Conservation (phyloP, 2,113 vertebrate species). For the Corvus cornix region DNA sequence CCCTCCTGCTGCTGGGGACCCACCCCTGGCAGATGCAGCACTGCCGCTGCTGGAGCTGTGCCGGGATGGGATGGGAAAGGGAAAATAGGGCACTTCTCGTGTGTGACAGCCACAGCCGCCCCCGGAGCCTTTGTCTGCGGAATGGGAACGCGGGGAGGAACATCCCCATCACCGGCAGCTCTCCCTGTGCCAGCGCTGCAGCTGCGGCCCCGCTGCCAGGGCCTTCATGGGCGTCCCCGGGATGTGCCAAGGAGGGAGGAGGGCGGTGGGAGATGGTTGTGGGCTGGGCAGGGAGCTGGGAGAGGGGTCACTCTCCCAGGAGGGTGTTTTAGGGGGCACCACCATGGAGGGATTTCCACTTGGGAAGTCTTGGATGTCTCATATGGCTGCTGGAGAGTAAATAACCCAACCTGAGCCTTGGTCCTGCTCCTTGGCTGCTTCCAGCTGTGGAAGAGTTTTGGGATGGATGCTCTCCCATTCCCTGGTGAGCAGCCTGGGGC, state of each 20-base stretch:
- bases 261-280: not conserved
- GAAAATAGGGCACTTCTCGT: not conserved
- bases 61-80: not conserved
- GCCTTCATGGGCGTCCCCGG: not conserved
- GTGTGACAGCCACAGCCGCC: not conserved
- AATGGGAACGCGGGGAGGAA: not conserved
- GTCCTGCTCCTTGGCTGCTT: not conserved
- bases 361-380: not conserved
- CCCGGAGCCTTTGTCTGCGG: not conserved
- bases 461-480: not conserved
- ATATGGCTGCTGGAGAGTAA: rapidly evolving
- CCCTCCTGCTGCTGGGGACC: not conserved
- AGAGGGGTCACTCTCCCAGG: not conserved
- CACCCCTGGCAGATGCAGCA: not conserved
- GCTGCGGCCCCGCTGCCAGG: not conserved
- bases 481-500: not conserved
- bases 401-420: not conserved
- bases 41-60: not conserved
- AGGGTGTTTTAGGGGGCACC: not conserved
- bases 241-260: rapidly evolving
- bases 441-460: rapidly evolving
- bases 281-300: no score
- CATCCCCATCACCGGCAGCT: rapidly evolving
- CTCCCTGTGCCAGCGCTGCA: not conserved
- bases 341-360: rapidly evolving